Evolutionary conservation across 2,113 vertebrate genomes (phyloP).

Genomic region (Dinomys branickii): DNA sequence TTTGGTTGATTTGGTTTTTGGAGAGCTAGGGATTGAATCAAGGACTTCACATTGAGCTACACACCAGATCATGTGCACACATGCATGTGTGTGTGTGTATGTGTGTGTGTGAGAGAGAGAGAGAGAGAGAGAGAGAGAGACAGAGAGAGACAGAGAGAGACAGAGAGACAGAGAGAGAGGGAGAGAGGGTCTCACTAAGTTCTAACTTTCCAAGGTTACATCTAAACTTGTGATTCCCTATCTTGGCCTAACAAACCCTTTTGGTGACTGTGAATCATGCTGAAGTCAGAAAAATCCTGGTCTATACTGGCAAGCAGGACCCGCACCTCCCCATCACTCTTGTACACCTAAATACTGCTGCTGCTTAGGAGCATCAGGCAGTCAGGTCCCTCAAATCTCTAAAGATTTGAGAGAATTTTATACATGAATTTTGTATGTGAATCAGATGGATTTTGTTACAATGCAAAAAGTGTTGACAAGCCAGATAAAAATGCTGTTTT

Average conservation of each 20-base stretch:
- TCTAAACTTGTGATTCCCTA: background rate
- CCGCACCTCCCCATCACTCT: slow-evolving; percentile 43
- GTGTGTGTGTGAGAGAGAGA: background rate
- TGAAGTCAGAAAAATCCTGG: slow-evolving; percentile 46
- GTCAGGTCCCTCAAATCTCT: slow-evolving; percentile 54
- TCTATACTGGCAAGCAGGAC: slow-evolving; percentile 83
- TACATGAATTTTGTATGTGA: background rate
- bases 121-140: too few relatives aligned
- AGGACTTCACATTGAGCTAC: background rate
- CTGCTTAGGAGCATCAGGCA: slow-evolving; percentile 76
- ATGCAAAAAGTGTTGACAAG: background rate
- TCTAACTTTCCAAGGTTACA: background rate
- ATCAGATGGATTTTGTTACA: slow-evolving; percentile 23
- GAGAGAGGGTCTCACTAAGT: background rate
- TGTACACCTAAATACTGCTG: slow-evolving; percentile 72
- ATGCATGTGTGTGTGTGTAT: background rate
- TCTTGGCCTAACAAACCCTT: background rate
- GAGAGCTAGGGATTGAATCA: background rate
- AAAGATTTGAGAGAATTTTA: background rate
- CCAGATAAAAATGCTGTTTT: background rate
- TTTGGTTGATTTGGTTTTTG: background rate
- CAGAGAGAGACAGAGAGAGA: background rate
- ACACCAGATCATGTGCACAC: background rate
- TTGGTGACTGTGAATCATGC: too few relatives aligned
- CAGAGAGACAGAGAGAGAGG: too few relatives aligned